phyloP scores from a whole-genome alignment of 2,888 invertebrate genomes.

The Amblyjoppa proteus region DNA sequence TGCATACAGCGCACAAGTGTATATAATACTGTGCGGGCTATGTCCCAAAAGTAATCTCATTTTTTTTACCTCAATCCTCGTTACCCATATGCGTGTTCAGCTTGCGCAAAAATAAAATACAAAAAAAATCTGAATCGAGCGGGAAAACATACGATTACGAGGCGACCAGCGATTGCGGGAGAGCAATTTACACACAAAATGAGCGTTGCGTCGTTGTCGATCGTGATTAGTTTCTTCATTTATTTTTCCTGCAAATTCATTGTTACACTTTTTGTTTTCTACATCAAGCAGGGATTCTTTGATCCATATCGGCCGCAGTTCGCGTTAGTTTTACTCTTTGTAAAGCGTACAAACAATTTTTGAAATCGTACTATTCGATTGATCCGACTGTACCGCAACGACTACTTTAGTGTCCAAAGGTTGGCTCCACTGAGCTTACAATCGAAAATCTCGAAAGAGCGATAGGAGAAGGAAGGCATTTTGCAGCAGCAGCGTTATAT shows the following conservation, averaged over 20 bases:
- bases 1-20: neutral
- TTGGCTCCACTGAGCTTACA: slow-evolving; percentile 71
- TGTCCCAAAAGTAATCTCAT: too few species aligned
- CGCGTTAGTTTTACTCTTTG: too few species aligned
- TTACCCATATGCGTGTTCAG: neutral
- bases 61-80: neutral
- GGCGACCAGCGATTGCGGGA: neutral
- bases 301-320: too few species aligned
- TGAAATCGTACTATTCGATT: too few species aligned
- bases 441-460: slow-evolving; percentile 72
- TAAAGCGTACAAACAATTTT: too few species aligned
- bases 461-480: slow-evolving; percentile 17
- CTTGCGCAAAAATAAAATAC: neutral
- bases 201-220: neutral
- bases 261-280: too few species aligned
- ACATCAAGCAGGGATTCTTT: too few species aligned
- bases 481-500: slow-evolving; percentile 11
- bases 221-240: too few species aligned
- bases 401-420: neutral
- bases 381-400: neutral
- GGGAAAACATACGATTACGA: neutral
- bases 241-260: too few species aligned
- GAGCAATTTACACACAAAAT: neutral
- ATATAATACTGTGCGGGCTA: neutral
- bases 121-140: neutral